These are phyloP conservation scores for Melanogrammus aeglefinus DNA, from an alignment of 2,797 vertebrate species.

Conservation along the genomic window DNA sequence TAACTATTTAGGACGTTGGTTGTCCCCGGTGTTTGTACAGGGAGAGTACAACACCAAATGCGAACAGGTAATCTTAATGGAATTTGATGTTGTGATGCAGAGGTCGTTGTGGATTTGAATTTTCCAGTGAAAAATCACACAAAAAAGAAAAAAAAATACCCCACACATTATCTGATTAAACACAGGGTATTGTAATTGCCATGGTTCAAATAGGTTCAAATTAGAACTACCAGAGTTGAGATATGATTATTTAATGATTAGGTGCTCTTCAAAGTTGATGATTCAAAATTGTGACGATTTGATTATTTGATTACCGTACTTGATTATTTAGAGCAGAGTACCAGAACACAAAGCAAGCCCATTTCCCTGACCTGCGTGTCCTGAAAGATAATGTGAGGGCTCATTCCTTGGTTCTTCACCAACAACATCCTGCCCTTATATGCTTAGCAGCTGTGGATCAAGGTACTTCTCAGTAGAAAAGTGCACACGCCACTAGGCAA, in stretches of 20 bases:
- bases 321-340: slow-evolving; percentile 45
- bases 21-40: not conserved
- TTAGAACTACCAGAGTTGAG: not conserved
- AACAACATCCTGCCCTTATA: not conserved
- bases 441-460: not conserved
- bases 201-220: not conserved
- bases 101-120: not conserved
- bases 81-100: not conserved
- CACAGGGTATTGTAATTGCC: not conserved
- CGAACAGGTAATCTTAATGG: not conserved
- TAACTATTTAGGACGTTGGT: slow-evolving; percentile 13
- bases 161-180: not conserved
- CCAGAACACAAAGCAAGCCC: slow-evolving; percentile 26
- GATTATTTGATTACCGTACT: slow-evolving; percentile 38
- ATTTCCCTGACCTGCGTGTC: slow-evolving; percentile 12
- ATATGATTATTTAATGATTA: not conserved
- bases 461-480: no score
- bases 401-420: not conserved
- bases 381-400: not conserved
- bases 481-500: not conserved
- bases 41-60: not conserved
- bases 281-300: not conserved
- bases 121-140: not conserved
- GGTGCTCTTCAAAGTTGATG: not conserved
- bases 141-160: no score